A percentile compares a stretch with the other conserved stretches of the same genome.
Conservation (phyloP, 2,797 vertebrate genomes). For the Tamandua tetradactyla region DNA sequence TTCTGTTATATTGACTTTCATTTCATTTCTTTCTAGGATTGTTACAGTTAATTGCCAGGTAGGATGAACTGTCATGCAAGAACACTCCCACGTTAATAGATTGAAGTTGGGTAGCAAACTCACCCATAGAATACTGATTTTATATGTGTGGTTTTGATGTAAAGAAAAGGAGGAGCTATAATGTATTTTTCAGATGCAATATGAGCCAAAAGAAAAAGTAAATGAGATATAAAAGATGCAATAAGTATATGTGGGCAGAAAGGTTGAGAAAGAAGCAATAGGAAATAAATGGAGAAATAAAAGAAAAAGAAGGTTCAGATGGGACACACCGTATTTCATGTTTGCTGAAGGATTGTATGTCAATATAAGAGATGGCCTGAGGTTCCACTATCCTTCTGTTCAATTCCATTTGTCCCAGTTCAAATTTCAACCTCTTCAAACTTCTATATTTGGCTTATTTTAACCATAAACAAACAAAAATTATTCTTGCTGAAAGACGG, state of each 20-base stretch:
- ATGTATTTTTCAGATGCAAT: constrained; percentile 59
- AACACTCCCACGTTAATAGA: background rate
- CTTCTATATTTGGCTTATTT: constrained; percentile 15
- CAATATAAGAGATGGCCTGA: background rate
- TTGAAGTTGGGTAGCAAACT: background rate
- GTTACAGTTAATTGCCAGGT: background rate
- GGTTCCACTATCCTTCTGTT: constrained; percentile 35
- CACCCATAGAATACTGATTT: background rate
- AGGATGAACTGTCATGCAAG: background rate
- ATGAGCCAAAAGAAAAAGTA: constrained; percentile 13
- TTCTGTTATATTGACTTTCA: background rate
- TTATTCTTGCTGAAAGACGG: background rate
- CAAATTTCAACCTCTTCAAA: constrained; percentile 16
- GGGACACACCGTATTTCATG: background rate
- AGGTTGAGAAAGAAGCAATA: background rate
- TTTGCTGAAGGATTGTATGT: background rate
- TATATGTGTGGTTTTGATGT: background rate
- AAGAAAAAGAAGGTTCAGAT: background rate
- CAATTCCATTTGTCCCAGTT: background rate
- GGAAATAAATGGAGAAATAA: constrained; percentile 24
- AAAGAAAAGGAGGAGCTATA: background rate
- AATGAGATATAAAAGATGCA: background rate
- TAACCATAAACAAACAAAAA: background rate
- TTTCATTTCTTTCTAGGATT: background rate
- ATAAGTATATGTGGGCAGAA: constrained; percentile 24